phyloP scores from a whole-genome alignment of 2,113 vertebrate species.

The Phaetusa simplex region DNA sequence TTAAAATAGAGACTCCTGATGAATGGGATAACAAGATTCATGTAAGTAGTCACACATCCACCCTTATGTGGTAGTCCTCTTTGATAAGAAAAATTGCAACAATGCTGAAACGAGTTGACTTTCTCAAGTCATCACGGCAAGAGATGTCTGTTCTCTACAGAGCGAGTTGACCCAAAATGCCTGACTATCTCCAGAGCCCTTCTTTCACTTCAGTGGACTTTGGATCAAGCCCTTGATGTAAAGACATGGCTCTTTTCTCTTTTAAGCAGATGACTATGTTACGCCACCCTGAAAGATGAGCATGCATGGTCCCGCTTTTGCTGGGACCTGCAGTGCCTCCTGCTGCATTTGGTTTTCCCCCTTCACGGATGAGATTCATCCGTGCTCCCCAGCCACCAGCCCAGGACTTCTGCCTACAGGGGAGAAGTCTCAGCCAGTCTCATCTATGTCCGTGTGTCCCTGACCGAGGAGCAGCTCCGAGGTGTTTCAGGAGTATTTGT shows the following conservation, averaged over 20 bases:
- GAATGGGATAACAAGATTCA: not conserved
- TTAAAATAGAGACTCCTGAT: not conserved
- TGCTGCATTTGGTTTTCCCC: not conserved
- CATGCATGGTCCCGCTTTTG: not conserved
- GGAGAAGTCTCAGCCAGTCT: not conserved
- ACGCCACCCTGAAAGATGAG: not conserved
- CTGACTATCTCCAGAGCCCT: not conserved
- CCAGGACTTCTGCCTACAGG: not conserved
- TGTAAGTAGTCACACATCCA: accelerated
- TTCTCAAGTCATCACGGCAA: not conserved
- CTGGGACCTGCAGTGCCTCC: not conserved
- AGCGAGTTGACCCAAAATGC: not conserved
- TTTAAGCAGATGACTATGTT: not conserved
- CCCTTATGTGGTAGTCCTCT: not conserved
- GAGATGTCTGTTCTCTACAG: not conserved
- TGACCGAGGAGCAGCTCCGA: accelerated
- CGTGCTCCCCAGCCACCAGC: accelerated
- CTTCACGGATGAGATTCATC: too few species aligned
- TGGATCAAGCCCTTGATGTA: not conserved
- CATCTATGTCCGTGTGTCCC: accelerated
- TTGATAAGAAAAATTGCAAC: not conserved
- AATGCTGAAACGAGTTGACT: not conserved
- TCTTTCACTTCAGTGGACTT: not conserved
- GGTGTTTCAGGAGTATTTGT: not conserved
- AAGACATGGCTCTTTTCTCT: not conserved